Evolutionary conservation across 2,797 vertebrate species (phyloP).

Genomic region (Syngnathus rostellatus): DNA sequence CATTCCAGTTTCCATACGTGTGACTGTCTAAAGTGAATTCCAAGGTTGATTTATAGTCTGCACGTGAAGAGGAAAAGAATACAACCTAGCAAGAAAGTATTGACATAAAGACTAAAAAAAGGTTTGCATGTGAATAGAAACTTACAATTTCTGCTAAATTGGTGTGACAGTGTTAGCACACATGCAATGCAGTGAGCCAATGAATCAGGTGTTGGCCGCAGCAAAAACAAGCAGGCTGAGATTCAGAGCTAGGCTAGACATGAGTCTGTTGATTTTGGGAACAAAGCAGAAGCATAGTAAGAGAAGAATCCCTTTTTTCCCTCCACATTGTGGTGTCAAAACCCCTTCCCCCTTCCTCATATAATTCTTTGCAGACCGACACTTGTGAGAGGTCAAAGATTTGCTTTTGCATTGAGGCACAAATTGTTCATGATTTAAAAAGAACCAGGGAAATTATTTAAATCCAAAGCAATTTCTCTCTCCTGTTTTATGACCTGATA

Average conservation of each 20-base stretch:
- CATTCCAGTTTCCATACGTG: constrained; percentile 1
- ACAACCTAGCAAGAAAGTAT: neutral
- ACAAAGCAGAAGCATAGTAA: constrained; percentile 11
- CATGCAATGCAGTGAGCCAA: constrained; percentile 22
- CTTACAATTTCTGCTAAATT: neutral
- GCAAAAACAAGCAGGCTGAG: constrained; percentile 36
- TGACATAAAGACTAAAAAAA: neutral
- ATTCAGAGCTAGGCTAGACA: constrained; percentile 57
- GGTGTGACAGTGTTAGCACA: constrained; percentile 7
- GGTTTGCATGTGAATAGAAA: neutral
- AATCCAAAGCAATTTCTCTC: constrained; percentile 14
- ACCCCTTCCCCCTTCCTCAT: constrained; percentile 19
- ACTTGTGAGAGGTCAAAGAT: neutral
- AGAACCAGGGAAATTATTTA: neutral
- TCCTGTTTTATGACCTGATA: constrained; percentile 30
- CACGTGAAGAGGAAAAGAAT: neutral
- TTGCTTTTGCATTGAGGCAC: neutral
- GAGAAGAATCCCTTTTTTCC: constrained; percentile 31
- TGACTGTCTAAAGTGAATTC: neutral
- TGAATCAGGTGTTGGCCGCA: constrained; percentile 42
- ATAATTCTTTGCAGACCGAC: constrained; percentile 14
- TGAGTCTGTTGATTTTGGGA: constrained; percentile 42
- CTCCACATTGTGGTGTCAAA: constrained; percentile 20
- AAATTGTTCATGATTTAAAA: neutral
- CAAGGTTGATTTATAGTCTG: constrained; percentile 3